A percentile compares a stretch with the other conserved stretches of the same genome.
Conservation (phyloP, 2,888 invertebrate genomes). For the Stratiomys singularior region DNA sequence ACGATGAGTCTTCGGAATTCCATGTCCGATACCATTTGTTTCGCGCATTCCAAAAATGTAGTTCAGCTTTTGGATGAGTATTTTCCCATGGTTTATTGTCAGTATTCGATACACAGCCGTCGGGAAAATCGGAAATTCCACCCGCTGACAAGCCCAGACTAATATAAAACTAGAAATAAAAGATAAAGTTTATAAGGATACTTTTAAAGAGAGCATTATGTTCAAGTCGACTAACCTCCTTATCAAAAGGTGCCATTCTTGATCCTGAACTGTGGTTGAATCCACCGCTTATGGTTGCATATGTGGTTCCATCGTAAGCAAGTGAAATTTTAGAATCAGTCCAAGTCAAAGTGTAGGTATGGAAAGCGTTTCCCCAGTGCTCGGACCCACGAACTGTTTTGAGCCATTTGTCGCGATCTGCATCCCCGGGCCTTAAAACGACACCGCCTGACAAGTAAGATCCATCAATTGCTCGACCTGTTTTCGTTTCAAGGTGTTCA, state of each 20-base stretch:
- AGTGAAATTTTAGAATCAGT: slow-evolving; percentile 59
- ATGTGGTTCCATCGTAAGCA: slow-evolving; percentile 69
- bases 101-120: slow-evolving; percentile 60
- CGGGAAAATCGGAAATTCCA: slow-evolving; percentile 77
- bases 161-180: slow-evolving; percentile 74
- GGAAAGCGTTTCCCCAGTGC: slow-evolving; percentile 71
- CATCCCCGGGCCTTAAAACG: slow-evolving; percentile 58
- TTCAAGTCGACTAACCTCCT: slow-evolving; percentile 68
- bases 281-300: slow-evolving; percentile 65
- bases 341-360: slow-evolving; percentile 78
- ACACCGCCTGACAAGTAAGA: slow-evolving; percentile 58
- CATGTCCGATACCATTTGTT: slow-evolving; percentile 77
- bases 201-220: no score
- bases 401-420: slow-evolving; percentile 63
- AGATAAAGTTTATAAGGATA: no score
- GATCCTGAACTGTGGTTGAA: slow-evolving; percentile 66
- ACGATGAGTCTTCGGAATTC: slow-evolving; percentile 66
- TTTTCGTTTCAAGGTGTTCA: slow-evolving; percentile 56
- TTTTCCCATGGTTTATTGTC: slow-evolving; percentile 80
- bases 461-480: slow-evolving; percentile 58
- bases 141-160: slow-evolving; percentile 83
- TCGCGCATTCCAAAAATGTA: slow-evolving; percentile 75
- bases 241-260: slow-evolving; percentile 78
- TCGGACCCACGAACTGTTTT: slow-evolving; percentile 62
- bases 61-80: slow-evolving; percentile 72